phyloP scores from a whole-genome alignment of 2,888 invertebrate genomes.

The Cantharis lateralis region DNA sequence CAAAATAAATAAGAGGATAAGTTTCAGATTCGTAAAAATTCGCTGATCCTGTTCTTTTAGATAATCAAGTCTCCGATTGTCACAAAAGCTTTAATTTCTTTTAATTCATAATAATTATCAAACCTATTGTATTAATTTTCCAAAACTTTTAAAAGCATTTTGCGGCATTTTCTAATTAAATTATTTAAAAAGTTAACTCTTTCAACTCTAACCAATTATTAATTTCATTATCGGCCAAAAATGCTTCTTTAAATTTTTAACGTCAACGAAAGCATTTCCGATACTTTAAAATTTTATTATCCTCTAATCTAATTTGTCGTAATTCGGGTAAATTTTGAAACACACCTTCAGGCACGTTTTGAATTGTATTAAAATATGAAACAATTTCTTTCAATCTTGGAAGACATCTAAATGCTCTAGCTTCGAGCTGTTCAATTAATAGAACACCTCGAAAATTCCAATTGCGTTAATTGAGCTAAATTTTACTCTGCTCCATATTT shows the following conservation, averaged over 20 bases:
- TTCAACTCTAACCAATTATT: background rate
- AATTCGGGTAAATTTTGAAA: background rate
- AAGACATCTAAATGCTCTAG: background rate
- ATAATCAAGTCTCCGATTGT: background rate
- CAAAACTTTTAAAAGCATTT: background rate
- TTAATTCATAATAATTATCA: background rate
- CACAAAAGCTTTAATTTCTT: background rate
- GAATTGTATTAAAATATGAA: background rate
- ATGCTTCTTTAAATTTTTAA: background rate
- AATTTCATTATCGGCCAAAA: background rate
- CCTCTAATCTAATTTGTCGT: background rate
- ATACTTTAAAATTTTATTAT: background rate
- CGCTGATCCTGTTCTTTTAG: background rate
- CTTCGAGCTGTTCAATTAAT: background rate
- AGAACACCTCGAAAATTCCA: background rate
- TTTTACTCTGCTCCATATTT: background rate
- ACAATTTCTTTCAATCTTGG: background rate
- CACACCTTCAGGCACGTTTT: background rate
- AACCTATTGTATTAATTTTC: background rate
- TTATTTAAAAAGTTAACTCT: background rate
- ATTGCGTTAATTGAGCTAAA: background rate
- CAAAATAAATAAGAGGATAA: too few species aligned
- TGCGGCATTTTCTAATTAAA: background rate
- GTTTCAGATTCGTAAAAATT: too few species aligned
- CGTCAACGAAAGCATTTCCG: background rate